Base-by-base conservation (phyloP, 2,113 vertebrate genomes). In the Illadopsis cleaveri region DNA sequence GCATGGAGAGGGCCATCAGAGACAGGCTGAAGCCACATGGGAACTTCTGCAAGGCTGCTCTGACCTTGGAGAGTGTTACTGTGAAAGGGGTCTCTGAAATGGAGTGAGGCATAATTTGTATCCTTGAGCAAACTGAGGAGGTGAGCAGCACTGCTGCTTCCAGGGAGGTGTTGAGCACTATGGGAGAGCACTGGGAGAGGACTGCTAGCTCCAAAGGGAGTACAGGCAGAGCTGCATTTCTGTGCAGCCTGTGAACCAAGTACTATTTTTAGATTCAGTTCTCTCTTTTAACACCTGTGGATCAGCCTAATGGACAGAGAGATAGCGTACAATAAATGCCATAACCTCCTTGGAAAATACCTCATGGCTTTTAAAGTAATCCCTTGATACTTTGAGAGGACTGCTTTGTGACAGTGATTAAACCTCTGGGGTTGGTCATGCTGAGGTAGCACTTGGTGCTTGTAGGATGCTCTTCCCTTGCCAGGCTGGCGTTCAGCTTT, bases 341-440 rank as follows among this genome's bases (percentile, higher is more conserved):
- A 80, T 61, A 95, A 83, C 71, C 54, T 92, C 71, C 71, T 23
- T n/a, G 54, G 85, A 82, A 94, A 93, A 94, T 40, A 73, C 31
- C 58, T 88, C 58, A 25, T 38, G 64, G 90, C 82, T 96, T 94
- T 96, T 93, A 92, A 92, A 90, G 42, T 90, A 93, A 92, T 90
- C 85, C 58, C 71, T 80, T 77, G 75, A 81, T 83, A 73, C 88
- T 86, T 69, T 69, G 62, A 92, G 79, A 77, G 42, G 15, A 53
- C 79, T 86, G 62, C 71, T 86, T 68, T 0, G 0, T 90, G 88
- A 65, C 66, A 70, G 1, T 65, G 88, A 83, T 90, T 83, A 73
- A 93, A 82, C 35, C 56, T 89, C 8, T 0, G 5, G 57, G 14
- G 22, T 0, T 72, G 54, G 82, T 90, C 75, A 40, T 57, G 57